Conservation (phyloP, 2,888 invertebrate genomes). For the Aleiodes testaceus region DNA sequence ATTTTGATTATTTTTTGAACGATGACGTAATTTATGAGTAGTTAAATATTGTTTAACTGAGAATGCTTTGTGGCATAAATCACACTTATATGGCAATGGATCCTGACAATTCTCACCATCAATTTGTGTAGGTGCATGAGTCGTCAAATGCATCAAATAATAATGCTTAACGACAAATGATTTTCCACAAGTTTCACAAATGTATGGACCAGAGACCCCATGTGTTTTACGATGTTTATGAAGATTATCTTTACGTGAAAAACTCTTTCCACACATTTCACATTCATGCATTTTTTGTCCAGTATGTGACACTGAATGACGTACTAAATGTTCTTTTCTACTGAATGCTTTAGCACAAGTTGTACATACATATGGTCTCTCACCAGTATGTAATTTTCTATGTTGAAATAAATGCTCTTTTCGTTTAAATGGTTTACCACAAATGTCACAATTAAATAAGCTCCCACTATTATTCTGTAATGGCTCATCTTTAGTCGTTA, state of each 20-base stretch:
- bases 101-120: conserved; percentile 62
- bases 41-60: conserved; percentile 79
- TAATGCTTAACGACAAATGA: conserved; percentile 81
- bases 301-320: conserved; percentile 80
- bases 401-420: conserved; percentile 82
- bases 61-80: conserved; percentile 77
- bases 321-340: conserved; percentile 80
- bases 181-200: conserved; percentile 80
- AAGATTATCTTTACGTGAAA: conserved; percentile 77
- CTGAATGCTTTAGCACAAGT: conserved; percentile 81
- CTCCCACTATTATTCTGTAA: conserved; percentile 45
- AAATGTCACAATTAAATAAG: conserved; percentile 76
- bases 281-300: conserved; percentile 81
- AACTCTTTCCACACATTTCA: conserved; percentile 77
- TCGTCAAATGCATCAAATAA: conserved; percentile 78
- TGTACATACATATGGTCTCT: conserved; percentile 80
- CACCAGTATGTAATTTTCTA: conserved; percentile 79
- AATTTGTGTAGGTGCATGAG: conserved; percentile 68
- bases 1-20: conserved; percentile 74
- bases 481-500: conserved; percentile 52
- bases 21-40: conserved; percentile 77
- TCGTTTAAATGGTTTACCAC: conserved; percentile 79
- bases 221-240: conserved; percentile 78
- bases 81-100: conserved; percentile 75
- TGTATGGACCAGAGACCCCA: conserved; percentile 76